Evolutionary conservation across 2,888 invertebrate genomes (phyloP).

Genomic region (Mongoloraphidia duomilia): DNA sequence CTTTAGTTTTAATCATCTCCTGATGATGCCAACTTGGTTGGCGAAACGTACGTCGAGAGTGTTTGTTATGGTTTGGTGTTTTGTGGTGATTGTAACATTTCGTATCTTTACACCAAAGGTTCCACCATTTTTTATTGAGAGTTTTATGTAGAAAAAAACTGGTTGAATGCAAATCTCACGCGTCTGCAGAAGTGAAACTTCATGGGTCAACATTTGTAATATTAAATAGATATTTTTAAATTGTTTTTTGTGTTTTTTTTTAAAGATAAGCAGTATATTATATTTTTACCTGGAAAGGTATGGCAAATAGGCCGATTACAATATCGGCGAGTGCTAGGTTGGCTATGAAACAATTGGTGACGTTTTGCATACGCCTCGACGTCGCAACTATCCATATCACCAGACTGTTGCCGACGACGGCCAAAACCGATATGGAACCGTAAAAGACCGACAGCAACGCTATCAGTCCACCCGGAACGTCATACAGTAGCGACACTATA

Average conservation of each 20-base stretch:
- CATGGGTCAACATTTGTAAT: too few relatives aligned
- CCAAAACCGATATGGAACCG: constrained; percentile 65
- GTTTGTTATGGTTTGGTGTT: too few relatives aligned
- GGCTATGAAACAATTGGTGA: constrained; percentile 74
- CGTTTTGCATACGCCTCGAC: constrained; percentile 64
- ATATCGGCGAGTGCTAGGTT: constrained; percentile 78
- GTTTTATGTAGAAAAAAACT: background rate
- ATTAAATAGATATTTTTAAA: too few relatives aligned
- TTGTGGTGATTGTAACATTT: too few relatives aligned
- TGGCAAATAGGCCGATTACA: constrained; percentile 70
- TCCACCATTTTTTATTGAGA: too few relatives aligned
- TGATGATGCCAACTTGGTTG: too few relatives aligned
- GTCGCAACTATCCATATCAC: constrained; percentile 76
- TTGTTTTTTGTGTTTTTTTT: background rate
- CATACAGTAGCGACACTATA: constrained; percentile 34
- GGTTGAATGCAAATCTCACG: too few relatives aligned
- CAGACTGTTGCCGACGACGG: constrained; percentile 69
- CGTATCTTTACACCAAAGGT: too few relatives aligned
- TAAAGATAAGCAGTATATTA: background rate
- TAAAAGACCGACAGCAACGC: constrained; percentile 63
- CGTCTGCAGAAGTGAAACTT: too few relatives aligned
- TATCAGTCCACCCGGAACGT: constrained; percentile 59
- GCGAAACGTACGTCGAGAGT: too few relatives aligned
- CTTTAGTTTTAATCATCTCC: too few relatives aligned
- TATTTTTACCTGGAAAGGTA: constrained; percentile 54